Evolutionary conservation across 92 coral and sea anemone species (phyloP).

Genomic region (Zoanthus sociatus): DNA sequence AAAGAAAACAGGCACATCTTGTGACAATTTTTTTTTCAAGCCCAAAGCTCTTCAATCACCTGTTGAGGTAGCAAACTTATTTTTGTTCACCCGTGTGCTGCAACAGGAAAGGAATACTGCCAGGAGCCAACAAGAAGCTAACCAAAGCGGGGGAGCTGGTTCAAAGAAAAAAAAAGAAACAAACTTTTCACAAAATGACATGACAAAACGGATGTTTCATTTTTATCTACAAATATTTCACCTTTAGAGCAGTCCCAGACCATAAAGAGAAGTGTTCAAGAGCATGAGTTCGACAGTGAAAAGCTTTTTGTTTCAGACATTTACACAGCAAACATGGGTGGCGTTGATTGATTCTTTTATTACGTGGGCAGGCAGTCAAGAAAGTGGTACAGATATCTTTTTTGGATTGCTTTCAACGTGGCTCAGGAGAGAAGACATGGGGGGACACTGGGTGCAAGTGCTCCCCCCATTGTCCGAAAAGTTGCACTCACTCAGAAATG

Average conservation of each 20-base stretch:
- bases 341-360: neutral
- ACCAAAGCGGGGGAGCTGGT: neutral
- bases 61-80: conserved; percentile 52
- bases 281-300: neutral
- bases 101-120: conserved; percentile 53
- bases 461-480: no score
- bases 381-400: conserved; percentile 6
- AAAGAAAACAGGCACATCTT: conserved; percentile 19
- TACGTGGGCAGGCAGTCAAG: conserved; percentile 1
- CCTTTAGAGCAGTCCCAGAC: neutral
- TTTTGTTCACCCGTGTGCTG: no score
- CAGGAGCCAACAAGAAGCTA: conserved; percentile 57
- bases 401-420: neutral
- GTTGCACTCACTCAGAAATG: no score
- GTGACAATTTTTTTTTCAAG: neutral
- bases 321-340: neutral
- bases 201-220: neutral
- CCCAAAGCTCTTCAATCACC: conserved; percentile 60
- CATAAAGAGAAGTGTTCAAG: neutral
- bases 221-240: neutral
- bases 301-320: neutral
- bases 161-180: neutral
- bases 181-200: neutral
- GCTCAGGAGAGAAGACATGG: neutral
- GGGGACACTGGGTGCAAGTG: no score